These are phyloP conservation scores for Oxytorus armatus DNA, from an alignment of 2,888 invertebrate species.

Conservation along the genomic window DNA sequence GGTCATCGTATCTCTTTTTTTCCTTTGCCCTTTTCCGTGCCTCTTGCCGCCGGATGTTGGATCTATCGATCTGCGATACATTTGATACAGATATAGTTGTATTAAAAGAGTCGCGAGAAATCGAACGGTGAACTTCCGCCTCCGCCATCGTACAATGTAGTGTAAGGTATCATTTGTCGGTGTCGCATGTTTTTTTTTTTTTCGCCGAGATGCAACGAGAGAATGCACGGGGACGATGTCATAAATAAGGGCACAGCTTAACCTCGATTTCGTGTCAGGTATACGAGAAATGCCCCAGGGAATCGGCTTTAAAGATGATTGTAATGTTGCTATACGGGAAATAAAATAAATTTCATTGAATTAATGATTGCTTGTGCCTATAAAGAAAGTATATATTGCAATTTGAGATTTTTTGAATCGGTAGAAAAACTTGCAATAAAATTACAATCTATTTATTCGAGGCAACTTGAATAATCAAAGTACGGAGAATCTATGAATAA, in stretches of 20 bases:
- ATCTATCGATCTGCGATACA: slow-evolving; percentile 27
- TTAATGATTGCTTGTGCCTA: not conserved
- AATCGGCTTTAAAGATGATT: no score
- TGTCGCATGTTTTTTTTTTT: not conserved
- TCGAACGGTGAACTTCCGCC: slow-evolving; percentile 56
- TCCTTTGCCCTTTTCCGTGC: slow-evolving; percentile 14
- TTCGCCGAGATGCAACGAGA: not conserved
- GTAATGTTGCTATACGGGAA: no score
- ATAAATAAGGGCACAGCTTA: not conserved
- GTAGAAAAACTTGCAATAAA: no score
- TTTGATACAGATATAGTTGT: not conserved
- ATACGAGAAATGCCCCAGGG: no score
- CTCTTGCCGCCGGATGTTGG: slow-evolving; percentile 58
- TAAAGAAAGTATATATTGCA: no score
- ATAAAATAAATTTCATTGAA: no score
- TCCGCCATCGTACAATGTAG: slow-evolving; percentile 4
- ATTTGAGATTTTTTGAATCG: no score
- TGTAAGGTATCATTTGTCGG: not conserved
- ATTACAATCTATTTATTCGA: no score
- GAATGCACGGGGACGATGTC: not conserved
- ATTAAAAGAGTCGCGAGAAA: slow-evolving; percentile 19
- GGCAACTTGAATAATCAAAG: no score
- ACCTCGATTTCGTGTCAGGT: not conserved
- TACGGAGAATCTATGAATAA: no score
- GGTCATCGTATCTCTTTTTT: slow-evolving; percentile 17